Base-by-base conservation (phyloP, 2,113 vertebrate species). In the Notothenia coriiceps region DNA sequence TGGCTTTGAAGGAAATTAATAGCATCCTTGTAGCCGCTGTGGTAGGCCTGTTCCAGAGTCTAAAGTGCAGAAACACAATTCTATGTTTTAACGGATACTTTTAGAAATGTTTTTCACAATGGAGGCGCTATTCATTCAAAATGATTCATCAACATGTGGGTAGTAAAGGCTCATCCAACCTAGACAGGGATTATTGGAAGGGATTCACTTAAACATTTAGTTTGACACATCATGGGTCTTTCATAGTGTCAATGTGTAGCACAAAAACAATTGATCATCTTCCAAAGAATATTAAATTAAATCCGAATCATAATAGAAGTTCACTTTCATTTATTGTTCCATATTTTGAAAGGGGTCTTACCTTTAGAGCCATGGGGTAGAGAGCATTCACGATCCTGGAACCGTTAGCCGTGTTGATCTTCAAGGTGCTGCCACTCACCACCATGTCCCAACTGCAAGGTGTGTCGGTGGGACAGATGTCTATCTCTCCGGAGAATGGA, bases 401-500 rank as follows among this genome's bases (percentile, higher is more conserved):
- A 20, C 95, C 86, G 89, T 99, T 98, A 5, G 95, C 94, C 55
- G 95, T 14, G 0, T 96, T 97, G 75, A 94, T 92, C 77, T 97
- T 96, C 25, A 98, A 92, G 77, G 90, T 94, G 74, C 73, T 74
- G 0, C 96, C 96, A 51, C 91, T 93, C 46, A 96, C 86, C 18
- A 96, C 95, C 88, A 97, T 87, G 59, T 96, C 94, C 6, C 88
- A 90, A 82, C 94, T 93, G 85, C 91, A 94, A 11, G 92, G 85
- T 0, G 94, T 88, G 50, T 96, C 95, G 0, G 90, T 79, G 0
- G 97, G 98, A 33, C 97, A 98, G 90, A 98, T 97, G 84, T 98
- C 97, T 0, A 93, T 92, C 74, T 97, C 96, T 17, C 97, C 97
- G 0, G 96, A 96, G 91, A 98, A 99, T 0, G 97, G 96, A 49